Evolutionary conservation across 2,797 vertebrate genomes (phyloP).

Genomic region (Leucoraja ocellata): DNA sequence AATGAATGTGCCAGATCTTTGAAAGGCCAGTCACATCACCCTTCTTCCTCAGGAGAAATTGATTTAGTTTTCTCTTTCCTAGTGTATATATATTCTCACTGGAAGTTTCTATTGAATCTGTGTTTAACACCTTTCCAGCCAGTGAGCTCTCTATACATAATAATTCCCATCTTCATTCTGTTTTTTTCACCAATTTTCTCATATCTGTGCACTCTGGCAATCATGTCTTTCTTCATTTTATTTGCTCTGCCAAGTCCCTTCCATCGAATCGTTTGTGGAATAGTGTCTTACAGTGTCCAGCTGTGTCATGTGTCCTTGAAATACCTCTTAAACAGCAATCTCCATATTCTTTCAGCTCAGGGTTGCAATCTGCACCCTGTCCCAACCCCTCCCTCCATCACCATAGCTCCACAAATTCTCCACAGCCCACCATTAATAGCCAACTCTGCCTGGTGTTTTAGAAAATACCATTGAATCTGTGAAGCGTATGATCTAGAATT

Average conservation of each 20-base stretch:
- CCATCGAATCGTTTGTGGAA: not conserved
- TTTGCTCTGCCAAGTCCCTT: not conserved
- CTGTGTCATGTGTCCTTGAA: too few species aligned
- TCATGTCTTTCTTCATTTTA: not conserved
- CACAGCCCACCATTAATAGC: not conserved
- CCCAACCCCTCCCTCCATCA: not conserved
- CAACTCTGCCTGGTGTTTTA: too few species aligned
- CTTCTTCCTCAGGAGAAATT: not conserved
- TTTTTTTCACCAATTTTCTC: not conserved
- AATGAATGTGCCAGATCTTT: not conserved
- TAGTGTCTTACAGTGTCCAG: not conserved
- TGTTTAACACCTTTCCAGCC: not conserved
- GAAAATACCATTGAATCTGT: too few species aligned
- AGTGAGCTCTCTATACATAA: not conserved
- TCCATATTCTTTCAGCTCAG: not conserved
- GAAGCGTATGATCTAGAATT: not conserved
- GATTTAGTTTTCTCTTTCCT: not conserved
- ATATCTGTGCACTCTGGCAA: not conserved
- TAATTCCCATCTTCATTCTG: not conserved
- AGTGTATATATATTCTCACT: not conserved
- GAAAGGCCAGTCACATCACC: not conserved
- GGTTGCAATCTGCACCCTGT: not conserved
- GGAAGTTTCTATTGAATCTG: not conserved
- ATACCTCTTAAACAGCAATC: not conserved
- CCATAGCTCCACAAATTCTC: too few species aligned